phyloP scores from a whole-genome alignment of 1,140 invertebrate genomes.

The Neuroterus valhalla region DNA sequence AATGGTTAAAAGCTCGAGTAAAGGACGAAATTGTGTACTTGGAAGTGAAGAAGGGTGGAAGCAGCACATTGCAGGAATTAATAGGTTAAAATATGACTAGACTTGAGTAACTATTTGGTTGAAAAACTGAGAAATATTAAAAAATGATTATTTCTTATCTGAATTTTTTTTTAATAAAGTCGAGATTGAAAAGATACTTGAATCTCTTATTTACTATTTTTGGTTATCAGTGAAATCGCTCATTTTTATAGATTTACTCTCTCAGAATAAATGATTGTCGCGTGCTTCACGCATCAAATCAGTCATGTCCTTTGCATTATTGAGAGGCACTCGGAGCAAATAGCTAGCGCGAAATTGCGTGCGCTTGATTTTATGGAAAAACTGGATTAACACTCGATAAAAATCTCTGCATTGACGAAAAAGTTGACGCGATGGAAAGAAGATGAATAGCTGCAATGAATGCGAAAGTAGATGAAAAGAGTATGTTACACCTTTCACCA shows the following conservation, averaged over 20 bases:
- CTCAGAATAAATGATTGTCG: too few relatives aligned
- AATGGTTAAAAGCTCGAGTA: background rate
- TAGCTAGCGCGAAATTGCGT: background rate
- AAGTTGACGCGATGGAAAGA: background rate
- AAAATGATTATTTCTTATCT: too few relatives aligned
- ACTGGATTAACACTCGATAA: background rate
- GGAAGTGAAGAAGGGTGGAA: conserved; percentile 10
- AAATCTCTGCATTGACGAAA: conserved; percentile 21
- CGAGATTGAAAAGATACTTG: too few relatives aligned
- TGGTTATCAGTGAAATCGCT: too few relatives aligned
- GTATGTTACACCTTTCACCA: background rate
- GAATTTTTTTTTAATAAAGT: too few relatives aligned
- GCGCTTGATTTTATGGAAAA: background rate
- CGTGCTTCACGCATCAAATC: too few relatives aligned
- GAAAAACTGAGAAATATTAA: too few relatives aligned
- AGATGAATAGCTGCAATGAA: conserved; percentile 16
- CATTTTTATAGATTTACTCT: too few relatives aligned
- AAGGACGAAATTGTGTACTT: conserved; percentile 5
- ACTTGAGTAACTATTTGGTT: too few relatives aligned
- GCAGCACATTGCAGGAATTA: background rate
- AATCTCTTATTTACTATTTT: too few relatives aligned
- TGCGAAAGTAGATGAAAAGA: conserved; percentile 10
- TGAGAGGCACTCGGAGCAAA: background rate
- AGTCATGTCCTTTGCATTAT: background rate
- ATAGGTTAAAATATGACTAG: conserved; percentile 26